Evolutionary conservation across 2,888 invertebrate genomes (phyloP).

Genomic region (Mesorhabditis belari): DNA sequence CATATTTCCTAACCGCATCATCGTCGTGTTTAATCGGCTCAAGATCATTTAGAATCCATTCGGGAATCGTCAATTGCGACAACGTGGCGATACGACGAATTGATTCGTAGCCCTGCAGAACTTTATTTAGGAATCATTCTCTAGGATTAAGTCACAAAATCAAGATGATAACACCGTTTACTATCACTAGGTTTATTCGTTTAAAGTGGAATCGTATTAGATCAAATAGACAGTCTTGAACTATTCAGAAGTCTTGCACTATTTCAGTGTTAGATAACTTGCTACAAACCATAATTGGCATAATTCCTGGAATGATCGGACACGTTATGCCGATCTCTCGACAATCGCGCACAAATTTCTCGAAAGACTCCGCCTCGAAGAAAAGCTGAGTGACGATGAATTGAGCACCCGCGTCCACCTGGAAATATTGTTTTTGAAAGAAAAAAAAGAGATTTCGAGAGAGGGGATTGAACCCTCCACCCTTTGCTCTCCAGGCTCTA

Average conservation of each 20-base stretch:
- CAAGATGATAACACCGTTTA: no score
- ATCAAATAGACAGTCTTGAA: no score
- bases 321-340: conserved; percentile 65
- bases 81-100: conserved; percentile 62
- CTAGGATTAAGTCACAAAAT: not conserved
- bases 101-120: conserved; percentile 61
- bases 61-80: conserved; percentile 67
- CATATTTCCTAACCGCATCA: conserved; percentile 62
- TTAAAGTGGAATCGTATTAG: no score
- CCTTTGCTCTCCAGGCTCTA: no score
- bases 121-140: not conserved
- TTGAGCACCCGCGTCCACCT: conserved; percentile 71
- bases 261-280: no score
- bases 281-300: conserved; percentile 66
- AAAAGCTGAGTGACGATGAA: conserved; percentile 80
- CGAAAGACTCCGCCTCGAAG: conserved; percentile 66
- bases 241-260: no score
- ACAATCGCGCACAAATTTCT: conserved; percentile 66
- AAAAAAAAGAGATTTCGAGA: no score
- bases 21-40: conserved; percentile 63
- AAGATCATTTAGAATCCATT: conserved; percentile 62
- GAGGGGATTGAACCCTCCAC: no score
- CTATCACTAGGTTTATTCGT: no score
- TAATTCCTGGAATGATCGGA: conserved; percentile 76
- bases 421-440: no score